Base-by-base conservation (phyloP, 2,797 vertebrate genomes). In the Micrastur ruficollis region DNA sequence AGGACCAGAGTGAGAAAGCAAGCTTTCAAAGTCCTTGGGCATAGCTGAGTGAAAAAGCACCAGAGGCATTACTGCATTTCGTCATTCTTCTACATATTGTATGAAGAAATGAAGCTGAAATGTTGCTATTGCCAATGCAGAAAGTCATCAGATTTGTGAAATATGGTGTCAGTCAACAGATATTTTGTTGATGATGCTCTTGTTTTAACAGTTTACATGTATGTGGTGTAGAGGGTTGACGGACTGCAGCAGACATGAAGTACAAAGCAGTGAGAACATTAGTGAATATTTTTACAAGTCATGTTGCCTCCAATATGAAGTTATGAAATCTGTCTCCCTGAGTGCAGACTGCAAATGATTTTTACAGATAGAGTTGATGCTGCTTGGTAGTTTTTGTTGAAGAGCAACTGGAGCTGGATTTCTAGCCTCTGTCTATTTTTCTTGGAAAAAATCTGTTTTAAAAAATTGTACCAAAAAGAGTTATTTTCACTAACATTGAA, bases 141-240 rank as follows among this genome's bases (percentile, higher is more conserved):
- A 92, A 95, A 93, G 78, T 82, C 23, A 87, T 96, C 63, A 82
- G 92, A 92, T 94, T 95, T 97, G 90, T 96, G 92, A 97, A 96
- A 96, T 97, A 90, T 78, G 89, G 86, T 94, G 88, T 96, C 88
- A 95, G 89, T 95, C 95, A 95, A 95, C 97, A 96, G 90, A 90
- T 91, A 88, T 20, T 95, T 92, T 53, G 65, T 85, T 95, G 81
- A 91, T 1, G 47, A 71, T 83, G 83, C 85, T 97, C 87, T 88
- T 92, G 88, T 93, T 95, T 92, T 96, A 96, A 86, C 96, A 96
- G 94, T 86, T 96, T 96, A 71, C 84, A 62, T 88, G 66, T 83
- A 52, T 83, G 53, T 95, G 88, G 87, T 81, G 47, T 59, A 91
- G 74, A 84, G 90, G 89, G 91, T 95, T 95, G 94, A 93, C 0